These are phyloP conservation scores for Cryptoprocta ferox DNA, from an alignment of 2,797 vertebrate species.

Conservation along the genomic window DNA sequence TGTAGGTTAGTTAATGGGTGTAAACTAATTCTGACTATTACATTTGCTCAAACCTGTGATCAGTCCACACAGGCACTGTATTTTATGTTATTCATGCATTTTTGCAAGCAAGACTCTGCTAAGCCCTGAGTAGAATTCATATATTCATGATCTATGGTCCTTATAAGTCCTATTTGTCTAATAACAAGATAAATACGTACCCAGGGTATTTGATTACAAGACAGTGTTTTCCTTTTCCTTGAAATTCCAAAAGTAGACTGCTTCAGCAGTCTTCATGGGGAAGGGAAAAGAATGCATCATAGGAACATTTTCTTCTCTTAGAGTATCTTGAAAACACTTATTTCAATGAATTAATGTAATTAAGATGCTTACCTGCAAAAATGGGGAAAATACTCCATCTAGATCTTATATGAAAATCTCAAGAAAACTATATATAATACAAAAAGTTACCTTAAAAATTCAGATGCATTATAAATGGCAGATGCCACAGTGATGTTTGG, in stretches of 20 bases:
- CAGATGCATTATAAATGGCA: background rate
- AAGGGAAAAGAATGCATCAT: rapidly evolving
- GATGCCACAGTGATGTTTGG: background rate
- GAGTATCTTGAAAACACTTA: background rate
- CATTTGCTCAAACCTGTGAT: background rate
- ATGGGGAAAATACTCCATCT: background rate
- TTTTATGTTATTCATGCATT: background rate
- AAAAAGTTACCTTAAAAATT: background rate
- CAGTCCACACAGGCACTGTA: background rate
- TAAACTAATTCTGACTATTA: background rate
- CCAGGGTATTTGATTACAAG: background rate
- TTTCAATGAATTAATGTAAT: background rate
- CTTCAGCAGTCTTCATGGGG: background rate
- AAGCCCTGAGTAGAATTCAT: background rate
- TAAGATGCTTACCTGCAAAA: background rate
- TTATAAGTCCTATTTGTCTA: background rate
- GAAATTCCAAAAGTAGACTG: background rate
- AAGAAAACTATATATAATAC: background rate
- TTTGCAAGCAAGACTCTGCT: background rate
- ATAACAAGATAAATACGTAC: background rate
- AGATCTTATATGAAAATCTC: background rate
- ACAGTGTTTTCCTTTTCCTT: background rate
- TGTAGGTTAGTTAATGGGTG: background rate
- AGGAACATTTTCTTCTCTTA: background rate
- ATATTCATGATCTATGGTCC: background rate